Base-by-base conservation (phyloP, 2,113 vertebrate species). In the Phodopus roborovskii region DNA sequence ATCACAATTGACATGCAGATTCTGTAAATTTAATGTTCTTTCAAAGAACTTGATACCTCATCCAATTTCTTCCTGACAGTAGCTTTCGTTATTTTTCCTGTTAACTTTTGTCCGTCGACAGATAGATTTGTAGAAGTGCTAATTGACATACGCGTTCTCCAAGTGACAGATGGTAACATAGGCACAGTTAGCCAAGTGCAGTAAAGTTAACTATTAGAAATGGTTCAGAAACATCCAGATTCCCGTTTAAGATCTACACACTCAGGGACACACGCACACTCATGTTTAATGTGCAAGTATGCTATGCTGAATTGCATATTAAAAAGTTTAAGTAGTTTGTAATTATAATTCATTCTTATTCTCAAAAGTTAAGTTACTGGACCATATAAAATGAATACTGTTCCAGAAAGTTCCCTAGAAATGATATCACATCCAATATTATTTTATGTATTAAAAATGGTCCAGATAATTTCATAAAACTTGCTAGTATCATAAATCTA, bases 21-120 rank as follows among this genome's bases (percentile, higher is more conserved):
- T 60, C 74, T 96, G 64, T 88, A 92, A 97, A 98, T 96, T 88
- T 96, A 97, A 97, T 90, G 48, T 74, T 93, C 64, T 96, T 97
- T 58, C 85, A 96, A 90, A 81, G 45, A 94, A 93, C 96, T 94
- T 81, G 39, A 96, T 96, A 88, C 24, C 82, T 64, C n/a, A 64
- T 96, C 95, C 91, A 86, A 86, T 94, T 97, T 97, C 86, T 68
- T 96, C 64, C 92, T 97, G 97, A 84, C 95, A 96, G 88, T 36
- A 94, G 74, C 68, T 79, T 94, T 97, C 90, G 4, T 90, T 91
- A 77, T 60, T 92, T 92, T 92, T 64, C 33, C 75, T 68, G 9
- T 75, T 96, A 85, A 68, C 90, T 96, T 96, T 71, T 92, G 71
- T 82, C 62, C 53, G 62, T 86, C 24, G 6, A 48, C 93, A 95